These are phyloP conservation scores for Platalea minor DNA, from an alignment of 2,797 vertebrate species.

Conservation along the genomic window DNA sequence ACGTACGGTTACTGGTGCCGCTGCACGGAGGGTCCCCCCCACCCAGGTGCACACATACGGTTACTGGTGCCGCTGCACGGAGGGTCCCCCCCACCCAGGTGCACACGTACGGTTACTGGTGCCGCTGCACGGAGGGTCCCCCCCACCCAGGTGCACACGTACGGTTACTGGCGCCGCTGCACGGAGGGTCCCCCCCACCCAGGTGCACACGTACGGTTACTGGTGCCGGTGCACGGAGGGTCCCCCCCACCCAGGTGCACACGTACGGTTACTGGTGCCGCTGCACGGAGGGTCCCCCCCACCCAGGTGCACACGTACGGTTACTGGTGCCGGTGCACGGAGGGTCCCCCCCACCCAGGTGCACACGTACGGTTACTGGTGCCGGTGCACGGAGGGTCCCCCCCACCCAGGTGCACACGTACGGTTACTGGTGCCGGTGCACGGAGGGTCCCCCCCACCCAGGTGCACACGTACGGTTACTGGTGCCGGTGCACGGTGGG, in stretches of 20 bases:
- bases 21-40: background rate
- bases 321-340: background rate
- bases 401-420: fast-evolving
- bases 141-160: fast-evolving
- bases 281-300: background rate
- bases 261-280: fast-evolving
- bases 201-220: no score
- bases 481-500: background rate
- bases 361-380: no score
- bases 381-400: background rate
- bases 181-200: no score
- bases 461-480: no score
- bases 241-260: fast-evolving
- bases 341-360: background rate
- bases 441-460: background rate
- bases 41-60: no score
- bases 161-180: background rate
- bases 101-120: no score
- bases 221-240: background rate
- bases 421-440: background rate
- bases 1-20: fast-evolving
- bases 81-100: fast-evolving
- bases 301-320: fast-evolving
- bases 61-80: background rate
- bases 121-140: background rate